Conservation (phyloP, 1,140 invertebrate species). For the Nasonia vitripennis region DNA sequence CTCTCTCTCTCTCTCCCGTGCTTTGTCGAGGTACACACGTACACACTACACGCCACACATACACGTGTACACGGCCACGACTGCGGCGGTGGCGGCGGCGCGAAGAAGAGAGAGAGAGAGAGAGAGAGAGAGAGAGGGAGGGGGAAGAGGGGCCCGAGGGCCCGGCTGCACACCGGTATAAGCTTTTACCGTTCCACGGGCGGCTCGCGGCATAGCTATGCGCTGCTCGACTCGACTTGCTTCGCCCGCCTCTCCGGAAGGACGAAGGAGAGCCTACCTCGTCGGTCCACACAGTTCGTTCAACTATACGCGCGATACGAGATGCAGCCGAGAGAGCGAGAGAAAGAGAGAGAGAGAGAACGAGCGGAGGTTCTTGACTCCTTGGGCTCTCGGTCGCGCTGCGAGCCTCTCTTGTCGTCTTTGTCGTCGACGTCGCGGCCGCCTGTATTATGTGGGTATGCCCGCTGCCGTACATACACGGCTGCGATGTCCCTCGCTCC, state of each 20-base stretch:
- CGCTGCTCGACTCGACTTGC: constrained; percentile 53
- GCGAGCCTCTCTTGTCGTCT: background rate
- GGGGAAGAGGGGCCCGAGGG: constrained; percentile 49
- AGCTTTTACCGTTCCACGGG: constrained; percentile 66
- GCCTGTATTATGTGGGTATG: background rate
- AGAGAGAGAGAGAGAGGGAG: constrained; percentile 8
- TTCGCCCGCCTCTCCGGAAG: constrained; percentile 44
- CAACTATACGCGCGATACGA: constrained; percentile 52
- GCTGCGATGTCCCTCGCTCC: background rate
- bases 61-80: background rate
- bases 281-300: constrained; percentile 58
- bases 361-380: constrained; percentile 54
- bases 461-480: background rate
- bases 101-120: background rate
- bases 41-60: background rate
- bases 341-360: background rate
- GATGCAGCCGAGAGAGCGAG: background rate
- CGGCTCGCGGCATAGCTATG: constrained; percentile 52
- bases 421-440: background rate
- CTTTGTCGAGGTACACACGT: constrained; percentile 28
- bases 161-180: constrained; percentile 65
- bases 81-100: background rate
- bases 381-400: constrained; percentile 25
- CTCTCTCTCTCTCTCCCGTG: constrained; percentile 50
- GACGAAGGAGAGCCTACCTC: constrained; percentile 41